Conservation (phyloP, 1,140 invertebrate genomes). For the Drosophila azteca region DNA sequence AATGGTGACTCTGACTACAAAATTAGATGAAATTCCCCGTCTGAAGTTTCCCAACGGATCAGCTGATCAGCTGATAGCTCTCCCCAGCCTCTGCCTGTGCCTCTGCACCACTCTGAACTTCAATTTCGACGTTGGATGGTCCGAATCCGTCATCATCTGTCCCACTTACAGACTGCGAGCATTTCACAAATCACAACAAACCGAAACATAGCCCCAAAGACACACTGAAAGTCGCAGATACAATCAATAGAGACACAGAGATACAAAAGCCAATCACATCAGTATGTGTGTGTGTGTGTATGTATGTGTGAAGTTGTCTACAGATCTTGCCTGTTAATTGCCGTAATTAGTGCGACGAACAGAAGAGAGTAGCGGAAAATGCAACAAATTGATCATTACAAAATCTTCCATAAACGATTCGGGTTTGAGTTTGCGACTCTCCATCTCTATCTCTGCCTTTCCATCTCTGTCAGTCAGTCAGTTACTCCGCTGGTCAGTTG, state of each 20-base stretch:
- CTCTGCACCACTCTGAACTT: slow-evolving; percentile 15
- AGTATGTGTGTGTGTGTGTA: not conserved
- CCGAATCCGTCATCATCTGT: not conserved
- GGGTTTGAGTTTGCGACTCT: slow-evolving; percentile 16
- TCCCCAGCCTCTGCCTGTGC: not conserved
- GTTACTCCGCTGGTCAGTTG: slow-evolving; percentile 5
- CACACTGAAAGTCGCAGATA: too few species aligned
- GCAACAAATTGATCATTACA: slow-evolving; percentile 70
- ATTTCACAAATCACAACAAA: slow-evolving; percentile 13
- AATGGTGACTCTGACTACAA: slow-evolving; percentile 14
- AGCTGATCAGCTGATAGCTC: slow-evolving; percentile 3
- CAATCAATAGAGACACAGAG: slow-evolving; percentile 3
- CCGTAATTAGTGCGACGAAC: slow-evolving; percentile 59
- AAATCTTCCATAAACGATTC: slow-evolving; percentile 60
- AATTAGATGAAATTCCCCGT: slow-evolving; percentile 1
- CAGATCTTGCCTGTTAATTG: slow-evolving; percentile 66
- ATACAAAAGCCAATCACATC: slow-evolving; percentile 39
- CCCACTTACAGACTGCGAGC: slow-evolving; percentile 10
- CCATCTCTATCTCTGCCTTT: not conserved
- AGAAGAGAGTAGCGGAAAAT: slow-evolving; percentile 30
- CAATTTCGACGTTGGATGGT: slow-evolving; percentile 1
- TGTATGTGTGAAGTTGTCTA: slow-evolving; percentile 38
- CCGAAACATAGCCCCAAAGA: slow-evolving; percentile 10
- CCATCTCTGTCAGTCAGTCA: not conserved
- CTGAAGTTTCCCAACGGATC: not conserved